Conservation (phyloP, 2,888 invertebrate genomes). For the Cylindroiulus punctatus region DNA sequence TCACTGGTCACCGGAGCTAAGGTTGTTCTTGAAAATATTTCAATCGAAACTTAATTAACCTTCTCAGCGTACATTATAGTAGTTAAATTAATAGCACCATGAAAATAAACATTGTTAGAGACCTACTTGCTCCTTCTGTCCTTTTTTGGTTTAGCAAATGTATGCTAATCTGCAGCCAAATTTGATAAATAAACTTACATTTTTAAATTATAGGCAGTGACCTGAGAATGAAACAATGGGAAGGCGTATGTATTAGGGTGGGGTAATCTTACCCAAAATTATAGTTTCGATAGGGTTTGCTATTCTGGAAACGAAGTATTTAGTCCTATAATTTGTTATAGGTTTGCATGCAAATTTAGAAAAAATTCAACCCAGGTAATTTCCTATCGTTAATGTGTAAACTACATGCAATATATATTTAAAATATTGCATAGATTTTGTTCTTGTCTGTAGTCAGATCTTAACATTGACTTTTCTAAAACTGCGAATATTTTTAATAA, state of each 20-base stretch:
- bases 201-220: neutral
- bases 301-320: neutral
- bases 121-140: constrained; percentile 16
- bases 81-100: neutral
- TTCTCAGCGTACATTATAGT: neutral
- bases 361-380: neutral
- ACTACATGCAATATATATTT: too few relatives aligned
- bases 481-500: too few relatives aligned
- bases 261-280: neutral
- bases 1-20: neutral
- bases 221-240: constrained; percentile 10
- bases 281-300: neutral
- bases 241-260: neutral
- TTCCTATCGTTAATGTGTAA: too few relatives aligned
- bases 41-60: neutral
- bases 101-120: constrained; percentile 4
- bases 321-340: neutral
- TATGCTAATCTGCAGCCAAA: neutral
- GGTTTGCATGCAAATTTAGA: neutral
- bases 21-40: constrained; percentile 8
- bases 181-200: neutral
- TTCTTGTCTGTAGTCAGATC: too few relatives aligned
- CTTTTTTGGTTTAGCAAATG: neutral
- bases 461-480: too few relatives aligned
- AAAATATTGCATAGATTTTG: too few relatives aligned